A percentile compares a stretch with the other conserved stretches of the same genome.
phyloP scores from a whole-genome alignment of 1,140 invertebrate species.

The Charaxes varanes region DNA sequence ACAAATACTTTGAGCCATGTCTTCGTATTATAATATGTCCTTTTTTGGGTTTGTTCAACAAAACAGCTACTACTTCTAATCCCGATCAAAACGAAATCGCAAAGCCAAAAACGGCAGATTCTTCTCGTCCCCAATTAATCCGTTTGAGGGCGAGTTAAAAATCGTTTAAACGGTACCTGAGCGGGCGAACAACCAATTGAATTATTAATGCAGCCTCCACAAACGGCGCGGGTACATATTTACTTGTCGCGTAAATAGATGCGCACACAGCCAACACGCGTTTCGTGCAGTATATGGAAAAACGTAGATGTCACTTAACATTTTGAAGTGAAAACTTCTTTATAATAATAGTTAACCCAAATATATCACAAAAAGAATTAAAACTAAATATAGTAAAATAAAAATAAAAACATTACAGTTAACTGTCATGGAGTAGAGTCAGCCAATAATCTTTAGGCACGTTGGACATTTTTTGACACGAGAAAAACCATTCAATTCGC shows the following conservation, averaged over 20 bases:
- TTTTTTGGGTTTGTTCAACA: constrained; percentile 1
- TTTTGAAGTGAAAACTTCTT: too few species aligned
- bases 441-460: too few species aligned
- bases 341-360: neutral
- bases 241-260: constrained; percentile 72
- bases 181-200: constrained; percentile 63
- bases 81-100: constrained; percentile 1
- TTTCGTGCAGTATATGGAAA: constrained; percentile 40
- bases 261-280: constrained; percentile 70
- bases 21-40: constrained; percentile 6
- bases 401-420: too few species aligned
- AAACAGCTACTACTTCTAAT: neutral
- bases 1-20: too few species aligned
- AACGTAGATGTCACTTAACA: constrained; percentile 24
- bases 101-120: constrained; percentile 12
- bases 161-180: constrained; percentile 71
- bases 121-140: constrained; percentile 56
- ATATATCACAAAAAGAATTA: constrained; percentile 1
- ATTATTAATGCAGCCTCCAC: constrained; percentile 72
- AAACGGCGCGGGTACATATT: constrained; percentile 68
- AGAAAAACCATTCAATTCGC: too few species aligned
- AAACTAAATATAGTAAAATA: too few species aligned
- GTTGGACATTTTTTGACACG: too few species aligned
- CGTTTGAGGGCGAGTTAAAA: constrained; percentile 68
- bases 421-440: too few species aligned